Percentiles rank a stretch among this genome's conserved stretches.
phyloP scores from a whole-genome alignment of 2,797 vertebrate species.

The Onychomys arenicola region DNA sequence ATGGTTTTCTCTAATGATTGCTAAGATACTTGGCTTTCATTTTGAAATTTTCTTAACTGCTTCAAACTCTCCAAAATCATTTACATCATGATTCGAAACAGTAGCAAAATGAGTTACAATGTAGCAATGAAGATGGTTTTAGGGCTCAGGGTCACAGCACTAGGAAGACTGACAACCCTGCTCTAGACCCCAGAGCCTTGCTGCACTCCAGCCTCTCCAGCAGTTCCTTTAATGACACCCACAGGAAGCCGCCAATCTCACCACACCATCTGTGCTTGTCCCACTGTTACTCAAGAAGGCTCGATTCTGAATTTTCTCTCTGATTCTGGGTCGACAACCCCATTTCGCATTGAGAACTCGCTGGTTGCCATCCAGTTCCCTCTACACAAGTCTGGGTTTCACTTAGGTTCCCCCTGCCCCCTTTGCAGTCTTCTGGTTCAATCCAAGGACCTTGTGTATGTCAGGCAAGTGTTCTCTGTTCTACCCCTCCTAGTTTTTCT shows the following conservation, averaged over 20 bases:
- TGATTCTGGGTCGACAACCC: background rate
- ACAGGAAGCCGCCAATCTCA: background rate
- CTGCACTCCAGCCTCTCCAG: background rate
- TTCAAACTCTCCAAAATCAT: background rate
- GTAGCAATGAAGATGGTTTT: background rate
- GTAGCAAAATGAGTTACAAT: background rate
- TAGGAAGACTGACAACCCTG: background rate
- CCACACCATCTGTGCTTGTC: background rate
- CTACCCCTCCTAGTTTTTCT: fast-evolving
- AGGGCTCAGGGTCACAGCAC: background rate
- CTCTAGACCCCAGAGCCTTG: background rate
- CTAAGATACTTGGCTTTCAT: background rate
- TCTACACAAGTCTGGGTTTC: background rate
- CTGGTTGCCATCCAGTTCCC: background rate
- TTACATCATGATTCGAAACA: background rate
- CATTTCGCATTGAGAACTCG: background rate
- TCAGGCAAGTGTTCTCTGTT: background rate
- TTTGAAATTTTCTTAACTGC: background rate
- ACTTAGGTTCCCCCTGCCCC: background rate
- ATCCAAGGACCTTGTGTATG: background rate
- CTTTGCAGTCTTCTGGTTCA: background rate
- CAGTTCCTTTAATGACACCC: background rate
- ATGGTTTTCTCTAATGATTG: background rate
- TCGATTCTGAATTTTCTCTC: no score
- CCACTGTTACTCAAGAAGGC: background rate